A percentile compares a stretch with the other conserved stretches of the same genome.
phyloP scores from a whole-genome alignment of 2,888 invertebrate genomes.

The Lagria hirta region DNA sequence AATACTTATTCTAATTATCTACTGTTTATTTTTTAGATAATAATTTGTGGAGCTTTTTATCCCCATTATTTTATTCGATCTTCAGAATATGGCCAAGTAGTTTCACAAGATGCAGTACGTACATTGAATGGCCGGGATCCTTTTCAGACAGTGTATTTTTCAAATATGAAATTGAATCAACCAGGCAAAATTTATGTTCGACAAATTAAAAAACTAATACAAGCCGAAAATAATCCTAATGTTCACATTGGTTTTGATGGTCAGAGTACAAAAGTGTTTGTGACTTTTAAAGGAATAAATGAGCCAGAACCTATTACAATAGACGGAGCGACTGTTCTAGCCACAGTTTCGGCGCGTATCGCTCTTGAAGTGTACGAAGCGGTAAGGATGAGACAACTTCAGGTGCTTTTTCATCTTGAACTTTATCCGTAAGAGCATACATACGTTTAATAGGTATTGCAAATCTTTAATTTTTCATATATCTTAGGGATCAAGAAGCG shows the following conservation, averaged over 20 bases:
- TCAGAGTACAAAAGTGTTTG: slow-evolving; percentile 66
- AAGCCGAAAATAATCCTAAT: slow-evolving; percentile 52
- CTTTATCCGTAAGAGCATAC: slow-evolving; percentile 60
- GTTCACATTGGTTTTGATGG: slow-evolving; percentile 56
- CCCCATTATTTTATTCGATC: slow-evolving; percentile 81
- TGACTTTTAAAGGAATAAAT: slow-evolving; percentile 62
- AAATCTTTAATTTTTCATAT: slow-evolving; percentile 8
- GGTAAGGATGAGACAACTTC: slow-evolving; percentile 66
- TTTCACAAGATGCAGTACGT: slow-evolving; percentile 68
- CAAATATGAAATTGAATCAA: slow-evolving; percentile 62
- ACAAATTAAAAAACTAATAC: slow-evolving; percentile 63
- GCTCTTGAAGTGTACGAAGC: slow-evolving; percentile 72
- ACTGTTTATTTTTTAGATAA: slow-evolving; percentile 52
- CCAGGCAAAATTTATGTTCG: slow-evolving; percentile 71
- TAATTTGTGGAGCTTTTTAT: slow-evolving; percentile 88
- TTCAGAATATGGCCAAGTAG: slow-evolving; percentile 57
- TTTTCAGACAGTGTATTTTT: slow-evolving; percentile 70
- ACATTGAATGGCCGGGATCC: slow-evolving; percentile 74
- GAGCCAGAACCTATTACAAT: slow-evolving; percentile 40
- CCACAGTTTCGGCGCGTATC: slow-evolving; percentile 63
- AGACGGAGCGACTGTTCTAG: slow-evolving; percentile 50
- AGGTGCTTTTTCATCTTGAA: slow-evolving; percentile 57
- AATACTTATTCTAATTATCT: slow-evolving; percentile 1
- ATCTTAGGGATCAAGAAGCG: slow-evolving; percentile 56
- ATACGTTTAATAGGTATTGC: neutral